Percentiles rank a stretch among this genome's conserved stretches.
Conservation (phyloP, 2,113 vertebrate genomes). For the Plestiodon gilberti region DNA sequence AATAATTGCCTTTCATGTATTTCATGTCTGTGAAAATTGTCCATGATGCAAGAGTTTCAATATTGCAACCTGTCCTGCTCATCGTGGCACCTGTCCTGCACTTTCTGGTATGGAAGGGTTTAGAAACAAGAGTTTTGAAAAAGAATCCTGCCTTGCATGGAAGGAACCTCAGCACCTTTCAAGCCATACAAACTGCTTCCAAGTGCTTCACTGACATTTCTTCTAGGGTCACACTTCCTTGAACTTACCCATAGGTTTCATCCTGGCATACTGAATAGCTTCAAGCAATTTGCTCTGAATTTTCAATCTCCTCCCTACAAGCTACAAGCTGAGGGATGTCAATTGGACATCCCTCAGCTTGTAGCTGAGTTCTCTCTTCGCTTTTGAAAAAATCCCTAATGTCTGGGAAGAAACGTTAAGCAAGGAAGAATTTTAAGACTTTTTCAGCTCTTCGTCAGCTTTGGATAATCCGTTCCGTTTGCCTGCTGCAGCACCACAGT, state of each 20-base stretch:
- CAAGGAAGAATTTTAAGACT: too few relatives aligned
- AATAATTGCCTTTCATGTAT: background rate
- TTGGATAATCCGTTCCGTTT: too few relatives aligned
- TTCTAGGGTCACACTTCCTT: background rate
- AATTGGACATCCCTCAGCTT: too few relatives aligned
- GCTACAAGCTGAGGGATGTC: too few relatives aligned
- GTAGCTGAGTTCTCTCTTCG: too few relatives aligned
- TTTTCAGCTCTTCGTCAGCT: too few relatives aligned
- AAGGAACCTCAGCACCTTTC: background rate
- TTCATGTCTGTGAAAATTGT: constrained; percentile 23
- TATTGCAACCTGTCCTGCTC: background rate
- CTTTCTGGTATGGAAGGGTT: rapidly evolving
- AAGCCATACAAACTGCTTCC: background rate
- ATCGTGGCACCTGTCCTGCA: background rate
- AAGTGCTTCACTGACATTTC: background rate
- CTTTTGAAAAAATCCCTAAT: too few relatives aligned
- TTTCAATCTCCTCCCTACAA: background rate
- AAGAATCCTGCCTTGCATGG: background rate
- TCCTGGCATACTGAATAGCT: background rate
- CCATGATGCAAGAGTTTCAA: rapidly evolving
- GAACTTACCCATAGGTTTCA: rapidly evolving
- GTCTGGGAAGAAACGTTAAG: too few relatives aligned
- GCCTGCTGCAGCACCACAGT: too few relatives aligned
- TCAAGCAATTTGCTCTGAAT: background rate
- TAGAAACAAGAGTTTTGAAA: background rate